phyloP scores from a whole-genome alignment of 1,140 invertebrate species.

The Nephila pilipes region DNA sequence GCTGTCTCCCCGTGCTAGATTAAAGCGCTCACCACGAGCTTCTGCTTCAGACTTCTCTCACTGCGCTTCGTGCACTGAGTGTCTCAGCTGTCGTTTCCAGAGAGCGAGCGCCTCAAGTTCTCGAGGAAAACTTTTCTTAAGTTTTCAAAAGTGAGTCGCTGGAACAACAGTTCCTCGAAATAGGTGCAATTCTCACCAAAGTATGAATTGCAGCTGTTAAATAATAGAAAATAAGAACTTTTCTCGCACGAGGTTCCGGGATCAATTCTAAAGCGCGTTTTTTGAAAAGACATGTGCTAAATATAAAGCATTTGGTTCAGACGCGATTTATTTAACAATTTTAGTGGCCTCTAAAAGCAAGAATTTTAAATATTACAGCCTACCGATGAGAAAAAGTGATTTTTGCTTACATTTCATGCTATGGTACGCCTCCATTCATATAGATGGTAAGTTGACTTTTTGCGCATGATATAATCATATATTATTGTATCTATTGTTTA shows the following conservation, averaged over 20 bases:
- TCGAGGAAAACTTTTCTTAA: conserved; percentile 53
- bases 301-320: background rate
- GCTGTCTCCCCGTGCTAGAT: conserved; percentile 1
- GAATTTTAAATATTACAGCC: conserved; percentile 25
- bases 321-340: background rate
- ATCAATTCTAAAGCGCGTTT: conserved; percentile 3
- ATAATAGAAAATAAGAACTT: background rate
- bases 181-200: background rate
- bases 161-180: background rate
- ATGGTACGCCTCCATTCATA: conserved; percentile 59
- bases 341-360: background rate
- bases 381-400: conserved; percentile 68
- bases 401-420: conserved; percentile 63
- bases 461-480: too few relatives aligned
- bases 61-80: conserved; percentile 33
- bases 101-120: conserved; percentile 9
- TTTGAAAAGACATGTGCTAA: conserved; percentile 30
- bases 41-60: conserved; percentile 44
- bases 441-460: conserved; percentile 65
- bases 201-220: background rate
- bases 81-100: background rate
- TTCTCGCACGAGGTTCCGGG: background rate
- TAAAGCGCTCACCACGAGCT: conserved; percentile 58
- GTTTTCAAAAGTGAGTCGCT: background rate
- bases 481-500: too few relatives aligned